A percentile compares a stretch with the other conserved stretches of the same genome.
Conservation (phyloP, 2,797 vertebrate genomes). For the Pygocentrus nattereri region DNA sequence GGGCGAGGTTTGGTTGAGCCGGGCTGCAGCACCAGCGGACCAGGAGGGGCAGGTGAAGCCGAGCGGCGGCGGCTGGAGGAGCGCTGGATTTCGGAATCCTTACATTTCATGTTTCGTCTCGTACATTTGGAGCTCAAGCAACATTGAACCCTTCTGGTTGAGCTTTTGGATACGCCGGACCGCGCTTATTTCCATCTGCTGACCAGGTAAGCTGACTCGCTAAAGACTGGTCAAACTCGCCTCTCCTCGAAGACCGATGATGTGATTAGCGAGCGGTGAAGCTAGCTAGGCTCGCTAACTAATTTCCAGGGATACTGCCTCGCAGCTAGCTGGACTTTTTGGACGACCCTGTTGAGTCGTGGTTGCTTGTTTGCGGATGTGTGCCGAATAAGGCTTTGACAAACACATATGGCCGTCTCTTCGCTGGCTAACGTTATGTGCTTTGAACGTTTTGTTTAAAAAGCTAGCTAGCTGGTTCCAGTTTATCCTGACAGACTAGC, state of each 20-base stretch:
- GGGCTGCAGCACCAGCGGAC: slow-evolving; percentile 30
- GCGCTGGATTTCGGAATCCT: slow-evolving; percentile 9
- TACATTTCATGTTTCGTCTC: not conserved
- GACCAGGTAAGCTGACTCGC: slow-evolving; percentile 53
- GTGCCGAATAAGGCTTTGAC: not conserved
- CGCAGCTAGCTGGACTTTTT: not conserved
- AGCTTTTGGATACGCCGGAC: slow-evolving; percentile 15
- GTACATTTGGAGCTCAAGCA: not conserved
- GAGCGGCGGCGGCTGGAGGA: not conserved
- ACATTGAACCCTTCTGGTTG: not conserved
- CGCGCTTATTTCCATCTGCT: not conserved
- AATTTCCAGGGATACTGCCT: not conserved
- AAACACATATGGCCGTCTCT: too few relatives aligned
- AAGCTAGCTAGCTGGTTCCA: not conserved
- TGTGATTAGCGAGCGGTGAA: slow-evolving; percentile 44
- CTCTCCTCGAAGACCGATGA: not conserved
- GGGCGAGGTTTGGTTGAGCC: slow-evolving; percentile 68
- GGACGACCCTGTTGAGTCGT: not conserved
- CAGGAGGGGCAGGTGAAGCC: slow-evolving; percentile 31
- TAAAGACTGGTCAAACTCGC: slow-evolving; percentile 12
- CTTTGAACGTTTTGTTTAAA: not conserved
- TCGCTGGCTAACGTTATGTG: not conserved
- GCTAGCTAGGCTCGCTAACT: slow-evolving; percentile 20
- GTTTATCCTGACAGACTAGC: not conserved
- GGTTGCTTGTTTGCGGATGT: not conserved